Percentiles rank a stretch among this genome's conserved stretches.
These are phyloP conservation scores for Scopus umbretta DNA, from an alignment of 2,113 vertebrate species.

Conservation along the genomic window DNA sequence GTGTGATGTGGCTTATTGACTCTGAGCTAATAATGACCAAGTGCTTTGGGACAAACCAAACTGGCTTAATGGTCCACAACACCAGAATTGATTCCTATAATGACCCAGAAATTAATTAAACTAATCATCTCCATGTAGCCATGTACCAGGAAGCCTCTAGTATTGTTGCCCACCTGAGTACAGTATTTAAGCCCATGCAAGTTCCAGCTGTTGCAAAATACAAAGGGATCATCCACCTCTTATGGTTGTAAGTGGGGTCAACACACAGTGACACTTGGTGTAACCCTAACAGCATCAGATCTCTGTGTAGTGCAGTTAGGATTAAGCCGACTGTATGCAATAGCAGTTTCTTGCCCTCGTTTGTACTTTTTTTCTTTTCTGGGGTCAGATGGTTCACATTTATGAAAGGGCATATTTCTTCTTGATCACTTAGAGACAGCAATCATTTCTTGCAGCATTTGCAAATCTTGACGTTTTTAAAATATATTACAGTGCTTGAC, in stretches of 20 bases:
- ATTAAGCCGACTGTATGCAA: neutral
- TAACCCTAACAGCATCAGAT: neutral
- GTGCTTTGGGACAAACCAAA: constrained; percentile 6
- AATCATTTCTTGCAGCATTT: neutral
- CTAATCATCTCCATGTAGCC: neutral
- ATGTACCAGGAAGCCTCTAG: neutral
- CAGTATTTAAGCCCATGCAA: neutral
- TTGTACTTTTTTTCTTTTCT: neutral
- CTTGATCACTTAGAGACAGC: neutral
- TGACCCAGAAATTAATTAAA: constrained; percentile 46
- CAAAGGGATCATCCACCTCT: neutral
- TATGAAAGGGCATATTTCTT: neutral
- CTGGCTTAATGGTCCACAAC: constrained; percentile 1
- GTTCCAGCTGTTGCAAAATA: neutral
- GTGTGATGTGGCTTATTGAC: constrained; percentile 7
- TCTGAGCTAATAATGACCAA: constrained; percentile 33
- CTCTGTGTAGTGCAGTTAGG: neutral
- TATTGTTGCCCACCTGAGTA: neutral
- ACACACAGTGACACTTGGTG: neutral
- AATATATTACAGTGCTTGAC: neutral
- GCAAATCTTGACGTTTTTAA: neutral
- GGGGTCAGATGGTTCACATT: neutral
- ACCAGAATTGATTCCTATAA: neutral
- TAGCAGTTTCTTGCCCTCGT: rapidly evolving
- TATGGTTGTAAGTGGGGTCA: neutral